Conservation (phyloP, 2,113 vertebrate genomes). For the Prionailurus bengalensis region DNA sequence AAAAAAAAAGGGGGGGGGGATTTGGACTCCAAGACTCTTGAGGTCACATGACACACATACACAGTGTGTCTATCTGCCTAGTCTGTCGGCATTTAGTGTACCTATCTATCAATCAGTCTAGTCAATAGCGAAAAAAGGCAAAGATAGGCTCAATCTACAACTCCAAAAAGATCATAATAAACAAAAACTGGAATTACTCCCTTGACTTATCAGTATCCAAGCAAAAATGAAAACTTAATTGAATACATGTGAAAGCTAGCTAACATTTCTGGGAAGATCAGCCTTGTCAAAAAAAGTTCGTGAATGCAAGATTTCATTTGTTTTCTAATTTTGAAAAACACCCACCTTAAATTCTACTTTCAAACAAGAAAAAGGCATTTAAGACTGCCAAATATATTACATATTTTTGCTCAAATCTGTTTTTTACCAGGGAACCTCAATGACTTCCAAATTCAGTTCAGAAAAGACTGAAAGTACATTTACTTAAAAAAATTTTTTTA, state of each 20-base stretch:
- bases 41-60: background rate
- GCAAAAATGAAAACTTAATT: background rate
- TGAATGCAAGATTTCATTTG: background rate
- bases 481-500: background rate
- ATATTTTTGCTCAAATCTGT: background rate
- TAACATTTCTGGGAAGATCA: background rate
- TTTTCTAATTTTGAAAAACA: constrained; percentile 40
- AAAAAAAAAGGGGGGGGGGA: background rate
- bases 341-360: constrained; percentile 13
- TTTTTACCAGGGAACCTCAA: constrained; percentile 9
- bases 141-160: background rate
- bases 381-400: background rate
- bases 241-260: background rate
- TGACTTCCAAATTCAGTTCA: background rate
- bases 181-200: background rate
- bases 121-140: background rate
- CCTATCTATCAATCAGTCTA: background rate
- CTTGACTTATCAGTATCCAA: background rate
- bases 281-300: constrained; percentile 5
- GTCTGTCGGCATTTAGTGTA: background rate
- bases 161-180: background rate
- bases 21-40: background rate
- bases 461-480: background rate
- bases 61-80: background rate
- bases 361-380: background rate